Evolutionary conservation across 2,797 vertebrate genomes (phyloP), one percentile per base, ranked within the genome.

Genomic region (Gymnocypris eckloni): DNA sequence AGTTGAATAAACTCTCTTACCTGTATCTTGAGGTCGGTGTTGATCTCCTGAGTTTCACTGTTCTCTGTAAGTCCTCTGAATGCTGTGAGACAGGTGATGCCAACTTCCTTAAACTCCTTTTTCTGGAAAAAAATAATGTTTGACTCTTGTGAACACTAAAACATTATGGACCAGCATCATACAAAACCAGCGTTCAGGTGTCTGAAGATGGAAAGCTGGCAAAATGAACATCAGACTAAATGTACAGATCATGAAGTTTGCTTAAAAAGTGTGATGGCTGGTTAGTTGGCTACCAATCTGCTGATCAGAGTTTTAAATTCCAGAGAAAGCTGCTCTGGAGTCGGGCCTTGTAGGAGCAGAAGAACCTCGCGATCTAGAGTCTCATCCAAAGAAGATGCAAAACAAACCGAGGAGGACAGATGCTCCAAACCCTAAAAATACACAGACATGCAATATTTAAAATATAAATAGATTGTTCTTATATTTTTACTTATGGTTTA

Each of bases 341-440:
- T 94, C 11, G 95, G 93, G 9, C 95, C 95, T 88, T 96, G 96
- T 39, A 97, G 91, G 84, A 97, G 92, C 79, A 96, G 50, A 20
- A 96, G 90, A 81, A 96, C 95, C 86, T 97, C 97, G 87, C 90
- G 93, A 89, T 97, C 96, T 91, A 97, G 90, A 0, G 94, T 95
- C 89, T 94, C 92, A 71, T 97, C 96, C 88, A 96, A 87, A 0
- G 93, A 84, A 0, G 94, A 93, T 3, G 88, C 88, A 7, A 86
- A 78, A 86, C 86, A 92, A 80, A 89, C 88, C 1, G 87, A 90
- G 20, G 89, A 82, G 39, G 91, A 90, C 39, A 95, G 81, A 87
- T 71, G 85, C 16, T 94, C 92, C n/a, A 54, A 84, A 81, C 90
- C 92, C 88, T 93, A 82, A 20, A 81, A 72, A 88, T 4, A 66